A percentile compares a stretch with the other conserved stretches of the same genome.
Conservation (phyloP, 1,140 invertebrate genomes). For the honey bee (Apis mellifera) region Amel_HAv3.1 CM009934.2:11477501-11478000, state of each 20-base stretch:
- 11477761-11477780: slow-evolving; percentile 16
- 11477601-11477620: slow-evolving; percentile 39
- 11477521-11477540: slow-evolving; percentile 4
- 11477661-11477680: neutral
- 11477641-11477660: slow-evolving; percentile 8
- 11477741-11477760: slow-evolving; percentile 51
- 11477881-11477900: slow-evolving; percentile 80
- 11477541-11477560: slow-evolving; percentile 24
- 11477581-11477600: slow-evolving; percentile 4
- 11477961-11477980: slow-evolving; percentile 47
- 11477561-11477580: neutral
- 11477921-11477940: slow-evolving; percentile 75
- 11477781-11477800: slow-evolving; percentile 47
- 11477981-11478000: slow-evolving; percentile 56
- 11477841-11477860: slow-evolving; percentile 70
- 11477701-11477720: slow-evolving; percentile 54
- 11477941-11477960: slow-evolving; percentile 71
- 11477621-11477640: slow-evolving; percentile 38
- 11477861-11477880: slow-evolving; percentile 67
- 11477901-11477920: slow-evolving; percentile 78
- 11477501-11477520: slow-evolving; percentile 24
- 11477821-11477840: slow-evolving; percentile 38
- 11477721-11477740: slow-evolving; percentile 47
- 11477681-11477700: slow-evolving; percentile 35
- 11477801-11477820: slow-evolving; percentile 60